phyloP scores from a whole-genome alignment of 2,113 vertebrate genomes.

The Gadus macrocephalus region DNA sequence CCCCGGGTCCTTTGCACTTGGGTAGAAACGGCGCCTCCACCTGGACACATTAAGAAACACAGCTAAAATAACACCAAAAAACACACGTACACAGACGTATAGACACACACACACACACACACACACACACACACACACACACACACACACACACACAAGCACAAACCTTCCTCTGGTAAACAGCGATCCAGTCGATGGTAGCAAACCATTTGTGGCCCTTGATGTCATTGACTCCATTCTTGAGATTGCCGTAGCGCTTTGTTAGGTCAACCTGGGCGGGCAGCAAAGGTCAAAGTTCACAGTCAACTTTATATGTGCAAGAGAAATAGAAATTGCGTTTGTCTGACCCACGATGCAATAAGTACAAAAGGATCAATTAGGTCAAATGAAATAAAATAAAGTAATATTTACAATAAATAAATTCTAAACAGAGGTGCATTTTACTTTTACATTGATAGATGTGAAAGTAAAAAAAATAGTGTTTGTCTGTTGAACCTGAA shows the following conservation, averaged over 20 bases:
- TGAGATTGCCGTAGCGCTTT: slow-evolving; percentile 89
- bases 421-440: too few species aligned
- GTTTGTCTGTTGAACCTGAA: slow-evolving; percentile 65
- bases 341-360: too few species aligned
- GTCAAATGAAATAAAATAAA: too few species aligned
- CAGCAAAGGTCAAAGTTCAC: background rate
- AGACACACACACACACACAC: slow-evolving; percentile 21
- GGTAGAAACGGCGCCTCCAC: slow-evolving; percentile 91
- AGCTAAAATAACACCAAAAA: slow-evolving; percentile 3
- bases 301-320: background rate
- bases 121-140: background rate
- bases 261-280: slow-evolving; percentile 80
- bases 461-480: too few species aligned
- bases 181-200: slow-evolving; percentile 90
- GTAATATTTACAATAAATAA: too few species aligned
- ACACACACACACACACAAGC: slow-evolving; percentile 37
- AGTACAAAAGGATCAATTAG: too few species aligned
- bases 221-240: slow-evolving; percentile 89
- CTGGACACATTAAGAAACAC: slow-evolving; percentile 45
- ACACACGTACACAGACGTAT: background rate
- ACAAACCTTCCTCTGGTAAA: slow-evolving; percentile 87
- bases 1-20: slow-evolving; percentile 90
- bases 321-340: background rate
- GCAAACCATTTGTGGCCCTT: slow-evolving; percentile 92
- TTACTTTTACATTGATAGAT: too few species aligned